Base-by-base conservation (phyloP, 2,888 invertebrate species). In the Diplazon laetatorius region DNA sequence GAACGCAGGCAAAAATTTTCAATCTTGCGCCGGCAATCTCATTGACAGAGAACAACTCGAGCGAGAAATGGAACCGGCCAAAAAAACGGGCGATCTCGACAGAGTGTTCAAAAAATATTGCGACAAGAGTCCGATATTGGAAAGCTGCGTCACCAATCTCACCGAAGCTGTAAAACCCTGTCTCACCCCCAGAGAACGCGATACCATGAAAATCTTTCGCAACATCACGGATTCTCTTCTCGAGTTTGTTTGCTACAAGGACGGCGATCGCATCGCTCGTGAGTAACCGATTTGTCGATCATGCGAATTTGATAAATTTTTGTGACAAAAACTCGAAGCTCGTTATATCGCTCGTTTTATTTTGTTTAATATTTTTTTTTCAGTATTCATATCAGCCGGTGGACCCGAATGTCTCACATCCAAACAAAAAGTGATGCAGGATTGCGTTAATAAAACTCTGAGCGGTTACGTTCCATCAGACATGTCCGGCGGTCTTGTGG, bases 261-360 rank as follows among this genome's bases (percentile, higher is more conserved):
- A 96, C 83, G 96, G 96, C 8, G 96, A 96, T 88, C 94, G 96
- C 83, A 95, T 97, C 84, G 96, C 96, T 0, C 91, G 95, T 95
- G 89, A 93, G 95, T 93, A 78, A 37, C 10, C 35, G 16, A 52
- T 16, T 66, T 50, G 48, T 9, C 63, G n/a, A 25, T 37, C 25
- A 20, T 16, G n/a, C n/a, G n/a, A n/a, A n/a, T n/a, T n/a, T n/a
- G n/a, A n/a, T n/a, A n/a, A n/a, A n/a, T n/a, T n/a, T n/a, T n/a
- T n/a, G n/a, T n/a, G n/a, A n/a, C n/a, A n/a, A n/a, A 22, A 37
- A 37, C 12, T 8, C 6, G 37, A n/a, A n/a, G n/a, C n/a, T 6
- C 37, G 37, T 10, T 20, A 9, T 48, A 18, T 48, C 18, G 1
- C 20, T 14, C 9, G 25, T 52, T 25, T 12, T 10, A 48, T 39